Evolutionary conservation across 2,797 vertebrate species (phyloP), one percentile per base, ranked within the genome.

Genomic region (Xenentodon cancila): DNA sequence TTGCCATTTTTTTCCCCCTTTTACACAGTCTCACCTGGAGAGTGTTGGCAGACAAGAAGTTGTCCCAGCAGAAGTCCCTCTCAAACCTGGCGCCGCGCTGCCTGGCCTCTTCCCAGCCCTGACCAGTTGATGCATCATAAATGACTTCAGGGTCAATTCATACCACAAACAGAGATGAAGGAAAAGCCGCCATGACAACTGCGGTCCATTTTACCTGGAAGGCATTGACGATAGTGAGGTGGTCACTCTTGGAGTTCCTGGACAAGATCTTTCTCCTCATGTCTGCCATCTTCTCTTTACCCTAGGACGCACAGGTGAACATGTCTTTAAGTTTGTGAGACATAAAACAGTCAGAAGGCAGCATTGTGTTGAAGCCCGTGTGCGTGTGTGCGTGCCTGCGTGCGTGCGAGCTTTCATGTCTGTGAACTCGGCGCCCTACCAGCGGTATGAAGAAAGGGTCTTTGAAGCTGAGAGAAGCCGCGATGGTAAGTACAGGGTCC

Each of bases 381-480:
- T 12, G 27, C 18, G 32, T 16, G 5, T 15, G 34, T 27, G 53
- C 46, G 45, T 46, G 6, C 7, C 56, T 5, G 18, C 30, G 66
- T 5, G n/a, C 1, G 19, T 53, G 5, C 22, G 13, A 59, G 64
- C 68, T 66, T 83, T 81, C 21, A 77, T 76, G 67, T 73, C 49
- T 52, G 71, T 60, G 59, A 57, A 44, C 47, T 73, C 20, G 5
- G 43, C 12, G 53, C 8, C 67, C 48, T 56, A 99, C 97, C 97
- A 99, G 75, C 9, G 98, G 98, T 68, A 99, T 98, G 87, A 97
- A 94, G 86, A 99, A 99, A 27, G 98, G 98, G 80, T 99, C 98
- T 92, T 97, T 99, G 92, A 99, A 99, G 92, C 98, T 98, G 84
- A 99, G 97, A 53, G 97, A 96, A 32, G 96, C 96, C 13, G 98